These are phyloP conservation scores for Prenolepis imparis DNA, from an alignment of 2,888 invertebrate genomes.

Conservation along the genomic window DNA sequence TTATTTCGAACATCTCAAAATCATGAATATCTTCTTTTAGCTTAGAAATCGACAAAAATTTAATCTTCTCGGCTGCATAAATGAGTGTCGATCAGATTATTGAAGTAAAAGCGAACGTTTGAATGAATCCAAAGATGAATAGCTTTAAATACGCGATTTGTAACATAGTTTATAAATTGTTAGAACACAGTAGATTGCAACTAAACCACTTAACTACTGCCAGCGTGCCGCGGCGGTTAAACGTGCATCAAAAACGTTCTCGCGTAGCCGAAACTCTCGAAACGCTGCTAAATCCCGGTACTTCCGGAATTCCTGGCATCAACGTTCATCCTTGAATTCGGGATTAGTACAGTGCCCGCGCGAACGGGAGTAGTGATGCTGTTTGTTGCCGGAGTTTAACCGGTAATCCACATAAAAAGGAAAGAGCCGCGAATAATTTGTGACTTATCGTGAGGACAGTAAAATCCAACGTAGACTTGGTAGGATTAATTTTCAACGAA, in stretches of 20 bases:
- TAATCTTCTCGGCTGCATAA: background rate
- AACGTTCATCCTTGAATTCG: conserved; percentile 69
- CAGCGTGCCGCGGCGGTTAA: conserved; percentile 59
- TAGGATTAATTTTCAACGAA: conserved; percentile 60
- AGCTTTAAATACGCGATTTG: background rate
- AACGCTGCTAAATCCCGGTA: conserved; percentile 68
- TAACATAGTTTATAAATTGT: conserved; percentile 36
- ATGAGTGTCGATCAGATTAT: background rate
- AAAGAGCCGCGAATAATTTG: conserved; percentile 65
- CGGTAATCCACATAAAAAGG: conserved; percentile 65
- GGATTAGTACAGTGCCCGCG: conserved; percentile 61
- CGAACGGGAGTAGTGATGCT: conserved; percentile 15
- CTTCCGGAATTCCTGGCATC: conserved; percentile 72
- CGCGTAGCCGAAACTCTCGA: conserved; percentile 60
- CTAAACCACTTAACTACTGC: conserved; percentile 73
- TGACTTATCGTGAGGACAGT: conserved; percentile 61
- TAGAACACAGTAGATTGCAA: conserved; percentile 67
- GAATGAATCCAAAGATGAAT: conserved; percentile 2
- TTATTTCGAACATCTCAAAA: background rate
- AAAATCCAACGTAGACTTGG: conserved; percentile 52
- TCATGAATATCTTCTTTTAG: background rate
- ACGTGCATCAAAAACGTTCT: conserved; percentile 70
- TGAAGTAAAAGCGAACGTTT: background rate
- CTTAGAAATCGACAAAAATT: background rate
- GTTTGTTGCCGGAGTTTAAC: conserved; percentile 61